A percentile compares a stretch with the other conserved stretches of the same genome.
Evolutionary conservation across 2,888 invertebrate species (phyloP).

Genomic region (Eristalis arbustorum): DNA sequence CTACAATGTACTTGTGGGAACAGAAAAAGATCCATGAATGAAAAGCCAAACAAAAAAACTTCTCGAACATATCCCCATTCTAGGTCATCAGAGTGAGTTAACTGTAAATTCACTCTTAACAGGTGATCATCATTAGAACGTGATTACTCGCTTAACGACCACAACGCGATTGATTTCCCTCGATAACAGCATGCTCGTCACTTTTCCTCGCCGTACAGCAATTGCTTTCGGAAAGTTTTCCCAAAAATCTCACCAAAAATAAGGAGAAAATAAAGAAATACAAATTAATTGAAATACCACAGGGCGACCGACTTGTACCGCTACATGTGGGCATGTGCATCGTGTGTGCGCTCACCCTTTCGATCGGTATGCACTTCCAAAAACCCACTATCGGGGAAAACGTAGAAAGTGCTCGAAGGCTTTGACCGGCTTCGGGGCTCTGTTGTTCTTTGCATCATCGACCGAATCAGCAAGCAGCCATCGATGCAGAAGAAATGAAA

Average conservation of each 20-base stretch:
- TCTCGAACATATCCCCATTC: not conserved
- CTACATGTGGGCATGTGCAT: not conserved
- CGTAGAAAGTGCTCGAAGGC: slow-evolving; percentile 30
- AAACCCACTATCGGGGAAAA: slow-evolving; percentile 16
- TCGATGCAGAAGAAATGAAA: slow-evolving; percentile 34
- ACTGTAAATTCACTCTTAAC: not conserved
- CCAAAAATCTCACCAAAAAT: not conserved
- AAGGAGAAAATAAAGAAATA: not conserved
- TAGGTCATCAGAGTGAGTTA: not conserved
- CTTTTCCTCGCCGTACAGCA: not conserved
- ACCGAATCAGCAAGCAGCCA: slow-evolving; percentile 21
- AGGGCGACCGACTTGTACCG: not conserved
- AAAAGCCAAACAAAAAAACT: not conserved
- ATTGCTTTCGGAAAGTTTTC: not conserved
- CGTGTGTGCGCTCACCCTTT: not conserved
- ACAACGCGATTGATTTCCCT: not conserved
- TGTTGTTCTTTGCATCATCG: slow-evolving; percentile 25
- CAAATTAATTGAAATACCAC: not conserved
- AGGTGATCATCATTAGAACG: not conserved
- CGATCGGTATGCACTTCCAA: not conserved
- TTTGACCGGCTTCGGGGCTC: not conserved
- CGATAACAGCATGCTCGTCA: not conserved
- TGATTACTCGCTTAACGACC: not conserved
- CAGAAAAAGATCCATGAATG: not conserved
- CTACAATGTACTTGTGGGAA: not conserved